Evolutionary conservation across 2,888 invertebrate genomes (phyloP), one percentile per base, ranked within the genome.

Genomic region (Eristalis tenax): DNA sequence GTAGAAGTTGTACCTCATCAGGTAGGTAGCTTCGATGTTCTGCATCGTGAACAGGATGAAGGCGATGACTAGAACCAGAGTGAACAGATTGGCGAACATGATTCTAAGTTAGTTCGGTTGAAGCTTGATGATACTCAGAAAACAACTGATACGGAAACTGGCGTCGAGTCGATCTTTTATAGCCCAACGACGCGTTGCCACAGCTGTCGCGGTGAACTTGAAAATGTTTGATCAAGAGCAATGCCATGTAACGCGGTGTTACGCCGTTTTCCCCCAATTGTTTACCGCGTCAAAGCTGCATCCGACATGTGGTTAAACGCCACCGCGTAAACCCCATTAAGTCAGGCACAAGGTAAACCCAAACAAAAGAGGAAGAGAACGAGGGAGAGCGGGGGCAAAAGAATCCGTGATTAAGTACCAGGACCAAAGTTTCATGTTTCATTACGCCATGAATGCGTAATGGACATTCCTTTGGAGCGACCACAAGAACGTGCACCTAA

Each of bases 391-490:
- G 59, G 13, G 13, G 15, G 3, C 10, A 64, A 8, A 65, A 28
- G 28, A 70, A 40, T 18, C 40, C 22, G 38, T 65, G 70, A 78
- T 78, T 78, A 78, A 70, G 64, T 71, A 65, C 38, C 57, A 50
- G 40, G 38, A 71, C 64, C 70, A 78, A 66, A 79, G 66, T 79
- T 79, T 79, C 71, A 79, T 79, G 63, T 80, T 80, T 68, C 80
- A 74, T 80, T 74, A 74, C 68, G 56, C 74, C 80, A 74, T 73
- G 68, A 80, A 74, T 74, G 73, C 66, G 68, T 73, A 80, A 80
- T 73, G 61, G 66, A 59, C 40, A n/a, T 32, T 79, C 43, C 23
- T 68, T n/a, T 26, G 56, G 50, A 50, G 50, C 50, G 63, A 50
- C 59, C 61, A 77, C 32, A 32, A 69, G 40, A 61, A 78, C 71